Evolutionary conservation across 2,113 vertebrate genomes (phyloP).

Genomic region (Clarias macrocephalus): DNA sequence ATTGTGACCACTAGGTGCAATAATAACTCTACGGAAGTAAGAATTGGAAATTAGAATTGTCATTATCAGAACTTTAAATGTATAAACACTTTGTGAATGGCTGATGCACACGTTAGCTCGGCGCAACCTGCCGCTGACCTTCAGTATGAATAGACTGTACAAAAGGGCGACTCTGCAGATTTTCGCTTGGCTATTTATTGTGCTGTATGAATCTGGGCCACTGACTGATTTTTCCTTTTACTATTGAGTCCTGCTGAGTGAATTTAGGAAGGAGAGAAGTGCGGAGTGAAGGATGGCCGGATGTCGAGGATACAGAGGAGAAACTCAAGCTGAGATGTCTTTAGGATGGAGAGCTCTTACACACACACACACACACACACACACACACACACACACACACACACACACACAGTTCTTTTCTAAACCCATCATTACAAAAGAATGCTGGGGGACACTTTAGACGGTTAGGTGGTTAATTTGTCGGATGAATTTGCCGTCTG

Average conservation of each 20-base stretch:
- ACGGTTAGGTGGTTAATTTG: not conserved
- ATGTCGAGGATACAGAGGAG: conserved; percentile 40
- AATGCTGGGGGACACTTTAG: not conserved
- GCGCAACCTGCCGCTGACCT: conserved; percentile 58
- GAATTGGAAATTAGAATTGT: not conserved
- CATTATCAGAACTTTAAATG: not conserved
- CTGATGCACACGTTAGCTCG: not conserved
- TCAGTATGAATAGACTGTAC: conserved; percentile 59
- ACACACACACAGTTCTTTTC: not conserved
- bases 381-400: too few relatives aligned
- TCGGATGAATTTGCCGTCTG: not conserved
- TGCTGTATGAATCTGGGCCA: conserved; percentile 54
- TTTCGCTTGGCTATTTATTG: conserved; percentile 54
- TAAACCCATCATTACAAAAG: not conserved
- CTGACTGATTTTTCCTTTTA: conserved; percentile 52
- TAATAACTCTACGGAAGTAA: not conserved
- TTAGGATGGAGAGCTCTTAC: conserved; percentile 29
- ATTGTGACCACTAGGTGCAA: too few relatives aligned
- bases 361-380: too few relatives aligned
- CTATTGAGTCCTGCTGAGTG: conserved; percentile 45
- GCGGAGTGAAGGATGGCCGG: conserved; percentile 9
- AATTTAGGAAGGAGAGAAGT: conserved; percentile 39
- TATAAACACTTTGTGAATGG: not conserved
- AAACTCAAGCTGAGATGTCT: not conserved
- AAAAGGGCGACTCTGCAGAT: conserved; percentile 63